A percentile compares a stretch with the other conserved stretches of the same genome.
Evolutionary conservation across 2,888 invertebrate species (phyloP).

Genomic region (Apomyelois bistriatella): DNA sequence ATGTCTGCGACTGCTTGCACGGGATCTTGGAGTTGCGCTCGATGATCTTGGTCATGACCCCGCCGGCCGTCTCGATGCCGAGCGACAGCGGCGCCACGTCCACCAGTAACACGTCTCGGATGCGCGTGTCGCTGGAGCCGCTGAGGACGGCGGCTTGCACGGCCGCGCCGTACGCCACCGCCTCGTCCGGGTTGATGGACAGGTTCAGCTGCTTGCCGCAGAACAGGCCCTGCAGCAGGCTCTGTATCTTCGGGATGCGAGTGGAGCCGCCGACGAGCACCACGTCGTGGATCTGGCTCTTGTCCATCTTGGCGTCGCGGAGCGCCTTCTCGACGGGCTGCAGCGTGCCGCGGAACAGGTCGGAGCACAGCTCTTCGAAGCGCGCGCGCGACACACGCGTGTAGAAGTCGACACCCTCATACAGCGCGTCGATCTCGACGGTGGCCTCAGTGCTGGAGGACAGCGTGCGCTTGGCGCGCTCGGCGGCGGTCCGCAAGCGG

Average conservation of each 20-base stretch:
- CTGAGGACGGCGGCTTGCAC: constrained; percentile 83
- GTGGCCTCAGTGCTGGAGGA: constrained; percentile 85
- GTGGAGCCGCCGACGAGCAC: constrained; percentile 88
- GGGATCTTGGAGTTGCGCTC: constrained; percentile 83
- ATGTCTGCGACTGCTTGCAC: constrained; percentile 82
- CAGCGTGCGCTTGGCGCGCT: constrained; percentile 84
- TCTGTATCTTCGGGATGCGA: constrained; percentile 86
- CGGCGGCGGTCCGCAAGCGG: constrained; percentile 84
- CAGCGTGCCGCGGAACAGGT: constrained; percentile 83
- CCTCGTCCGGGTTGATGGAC: constrained; percentile 87
- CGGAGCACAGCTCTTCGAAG: constrained; percentile 84
- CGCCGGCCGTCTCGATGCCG: constrained; percentile 86
- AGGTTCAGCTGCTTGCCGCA: constrained; percentile 82
- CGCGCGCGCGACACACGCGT: constrained; percentile 83
- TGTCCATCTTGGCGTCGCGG: constrained; percentile 86
- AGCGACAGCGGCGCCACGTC: constrained; percentile 80
- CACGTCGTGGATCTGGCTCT: constrained; percentile 84
- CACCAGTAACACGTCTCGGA: constrained; percentile 80
- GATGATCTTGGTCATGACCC: constrained; percentile 85
- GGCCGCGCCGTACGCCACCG: constrained; percentile 85
- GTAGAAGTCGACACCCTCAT: constrained; percentile 82
- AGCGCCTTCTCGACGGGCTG: constrained; percentile 86
- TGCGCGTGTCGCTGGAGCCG: constrained; percentile 83
- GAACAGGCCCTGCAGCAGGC: constrained; percentile 84
- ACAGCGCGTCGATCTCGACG: constrained; percentile 84